phyloP scores from a whole-genome alignment of 2,888 invertebrate genomes.

The Tenthredo scrophulariae region DNA sequence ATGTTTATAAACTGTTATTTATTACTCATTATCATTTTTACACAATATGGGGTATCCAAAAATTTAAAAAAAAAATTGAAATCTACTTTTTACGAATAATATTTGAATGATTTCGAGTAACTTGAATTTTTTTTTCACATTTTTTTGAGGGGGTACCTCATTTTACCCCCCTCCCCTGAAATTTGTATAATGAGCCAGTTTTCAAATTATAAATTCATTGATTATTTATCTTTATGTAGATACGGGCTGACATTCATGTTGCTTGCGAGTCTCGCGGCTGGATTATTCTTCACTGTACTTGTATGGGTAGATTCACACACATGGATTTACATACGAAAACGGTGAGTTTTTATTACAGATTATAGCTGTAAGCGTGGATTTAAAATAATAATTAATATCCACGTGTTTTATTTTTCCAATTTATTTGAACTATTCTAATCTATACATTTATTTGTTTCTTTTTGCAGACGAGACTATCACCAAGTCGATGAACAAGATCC shows the following conservation, averaged over 20 bases:
- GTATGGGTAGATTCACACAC: constrained; percentile 98
- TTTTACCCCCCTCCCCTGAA: too few species aligned
- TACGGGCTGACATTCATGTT: constrained; percentile 91
- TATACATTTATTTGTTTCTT: constrained; percentile 54
- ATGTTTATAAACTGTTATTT: too few species aligned
- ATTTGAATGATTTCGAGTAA: too few species aligned
- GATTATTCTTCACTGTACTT: constrained; percentile 93
- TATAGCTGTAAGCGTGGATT: not conserved
- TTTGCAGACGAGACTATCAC: constrained; percentile 86
- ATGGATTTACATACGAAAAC: constrained; percentile 97
- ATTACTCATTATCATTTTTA: too few species aligned
- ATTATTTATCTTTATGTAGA: constrained; percentile 64
- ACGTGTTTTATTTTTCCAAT: not conserved
- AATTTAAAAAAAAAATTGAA: too few species aligned
- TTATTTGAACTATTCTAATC: not conserved
- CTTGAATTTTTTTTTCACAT: too few species aligned
- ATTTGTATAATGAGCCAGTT: too few species aligned
- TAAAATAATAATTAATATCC: not conserved
- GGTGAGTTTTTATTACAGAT: constrained; percentile 80
- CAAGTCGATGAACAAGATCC: constrained; percentile 93
- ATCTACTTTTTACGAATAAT: too few species aligned
- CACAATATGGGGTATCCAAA: too few species aligned
- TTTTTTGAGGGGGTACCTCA: too few species aligned
- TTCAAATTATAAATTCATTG: not conserved
- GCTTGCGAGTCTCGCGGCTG: constrained; percentile 91